Conservation (phyloP, 2,797 vertebrate genomes). For the Gallirallus australis region DNA sequence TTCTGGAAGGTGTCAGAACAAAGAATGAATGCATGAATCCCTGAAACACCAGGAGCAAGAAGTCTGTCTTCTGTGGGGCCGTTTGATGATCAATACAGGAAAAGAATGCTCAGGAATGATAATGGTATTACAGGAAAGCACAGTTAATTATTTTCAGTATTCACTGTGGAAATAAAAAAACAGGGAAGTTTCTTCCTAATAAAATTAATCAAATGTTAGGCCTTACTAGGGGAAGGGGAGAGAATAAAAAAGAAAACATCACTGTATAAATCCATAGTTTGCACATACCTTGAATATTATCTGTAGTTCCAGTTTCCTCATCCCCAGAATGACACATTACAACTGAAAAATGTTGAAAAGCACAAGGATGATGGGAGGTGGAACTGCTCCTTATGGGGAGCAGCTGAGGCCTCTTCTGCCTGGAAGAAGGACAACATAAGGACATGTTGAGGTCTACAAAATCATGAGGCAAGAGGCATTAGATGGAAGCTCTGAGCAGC, state of each 20-base stretch:
- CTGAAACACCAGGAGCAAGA: neutral
- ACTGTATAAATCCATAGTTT: neutral
- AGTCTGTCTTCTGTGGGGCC: neutral
- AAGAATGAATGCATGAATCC: neutral
- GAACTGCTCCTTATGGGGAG: neutral
- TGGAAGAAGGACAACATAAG: neutral
- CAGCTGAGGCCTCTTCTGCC: neutral
- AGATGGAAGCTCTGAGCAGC: neutral
- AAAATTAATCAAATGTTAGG: neutral
- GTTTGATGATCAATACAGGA: neutral
- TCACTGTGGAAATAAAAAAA: neutral
- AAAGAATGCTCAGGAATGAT: neutral
- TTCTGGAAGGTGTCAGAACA: neutral
- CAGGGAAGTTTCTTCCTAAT: neutral
- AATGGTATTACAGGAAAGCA: neutral
- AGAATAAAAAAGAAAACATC: neutral
- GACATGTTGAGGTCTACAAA: neutral
- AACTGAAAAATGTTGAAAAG: neutral
- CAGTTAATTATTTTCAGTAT: neutral
- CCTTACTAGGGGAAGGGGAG: neutral
- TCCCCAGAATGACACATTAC: neutral
- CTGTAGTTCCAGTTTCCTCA: neutral
- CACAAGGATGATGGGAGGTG: neutral
- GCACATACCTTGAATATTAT: neutral
- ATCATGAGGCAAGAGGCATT: neutral